phyloP scores from a whole-genome alignment of 2,888 invertebrate genomes.

The Torymus tubicola region DNA sequence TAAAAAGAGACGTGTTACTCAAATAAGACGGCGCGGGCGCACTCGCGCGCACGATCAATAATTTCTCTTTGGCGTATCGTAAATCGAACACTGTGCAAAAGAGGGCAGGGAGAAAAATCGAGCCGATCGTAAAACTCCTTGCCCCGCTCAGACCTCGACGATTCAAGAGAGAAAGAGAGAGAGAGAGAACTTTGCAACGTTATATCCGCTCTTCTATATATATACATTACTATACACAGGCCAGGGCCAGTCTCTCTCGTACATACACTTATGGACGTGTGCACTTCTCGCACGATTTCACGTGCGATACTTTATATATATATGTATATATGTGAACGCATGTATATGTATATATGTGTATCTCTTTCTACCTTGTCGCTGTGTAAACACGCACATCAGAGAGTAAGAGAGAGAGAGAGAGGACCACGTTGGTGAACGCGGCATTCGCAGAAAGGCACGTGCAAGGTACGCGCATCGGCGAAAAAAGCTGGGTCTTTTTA shows the following conservation, averaged over 20 bases:
- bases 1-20: conserved; percentile 43
- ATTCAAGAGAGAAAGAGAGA: background rate
- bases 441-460: background rate
- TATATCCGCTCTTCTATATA: too few species aligned
- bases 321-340: background rate
- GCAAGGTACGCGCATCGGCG: background rate
- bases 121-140: conserved; percentile 68
- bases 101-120: conserved; percentile 43
- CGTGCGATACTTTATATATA: conserved; percentile 14
- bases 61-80: conserved; percentile 54
- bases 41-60: conserved; percentile 42
- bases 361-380: conserved; percentile 4
- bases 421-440: background rate
- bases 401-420: too few species aligned
- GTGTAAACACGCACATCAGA: background rate
- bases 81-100: conserved; percentile 41
- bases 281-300: conserved; percentile 23
- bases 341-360: background rate
- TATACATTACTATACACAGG: too few species aligned
- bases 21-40: conserved; percentile 56
- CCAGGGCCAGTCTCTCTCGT: conserved; percentile 6
- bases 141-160: conserved; percentile 41
- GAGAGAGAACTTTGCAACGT: too few species aligned
- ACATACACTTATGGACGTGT: conserved; percentile 8
- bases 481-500: conserved; percentile 64